A percentile compares a stretch with the other conserved stretches of the same genome.
These are phyloP conservation scores for Irena cyanogastra DNA, from an alignment of 2,113 vertebrate species.

Conservation along the genomic window DNA sequence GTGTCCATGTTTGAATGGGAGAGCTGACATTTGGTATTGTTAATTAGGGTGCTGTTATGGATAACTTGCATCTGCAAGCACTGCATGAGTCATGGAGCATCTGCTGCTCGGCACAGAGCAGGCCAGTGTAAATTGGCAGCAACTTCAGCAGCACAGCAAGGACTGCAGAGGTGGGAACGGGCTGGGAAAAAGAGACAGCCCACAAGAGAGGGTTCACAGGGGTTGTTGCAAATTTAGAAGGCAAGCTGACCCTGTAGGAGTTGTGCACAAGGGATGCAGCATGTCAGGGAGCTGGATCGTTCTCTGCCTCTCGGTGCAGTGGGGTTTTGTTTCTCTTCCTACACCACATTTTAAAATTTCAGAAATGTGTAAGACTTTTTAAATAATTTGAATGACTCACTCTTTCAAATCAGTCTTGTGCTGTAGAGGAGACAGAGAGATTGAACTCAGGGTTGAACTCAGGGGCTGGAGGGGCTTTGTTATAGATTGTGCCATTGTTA, in stretches of 20 bases:
- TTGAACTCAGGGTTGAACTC: not conserved
- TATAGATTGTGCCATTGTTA: not conserved
- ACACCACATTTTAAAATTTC: not conserved
- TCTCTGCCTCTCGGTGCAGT: not conserved
- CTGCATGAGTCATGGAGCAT: slow-evolving; percentile 17
- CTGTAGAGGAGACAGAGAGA: not conserved
- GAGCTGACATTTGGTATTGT: not conserved
- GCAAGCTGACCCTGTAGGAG: not conserved
- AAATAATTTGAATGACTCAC: slow-evolving; percentile 29
- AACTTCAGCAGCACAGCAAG: not conserved
- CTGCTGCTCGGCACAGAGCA: not conserved
- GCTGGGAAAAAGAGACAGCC: not conserved
- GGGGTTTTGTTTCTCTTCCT: not conserved
- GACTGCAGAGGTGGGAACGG: not conserved
- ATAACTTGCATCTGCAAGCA: not conserved
- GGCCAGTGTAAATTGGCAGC: not conserved
- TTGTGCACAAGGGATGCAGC: not conserved
- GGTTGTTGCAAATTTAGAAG: not conserved
- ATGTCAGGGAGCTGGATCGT: not conserved
- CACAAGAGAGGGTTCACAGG: not conserved
- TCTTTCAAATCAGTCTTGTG: not conserved
- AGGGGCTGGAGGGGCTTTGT: not conserved
- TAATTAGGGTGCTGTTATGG: not conserved
- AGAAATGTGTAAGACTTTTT: not conserved
- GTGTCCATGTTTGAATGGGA: not conserved